Evolutionary conservation across 2,888 invertebrate species (phyloP), one percentile per base, ranked within the genome.

Genomic region (Nomada goodeniana): DNA sequence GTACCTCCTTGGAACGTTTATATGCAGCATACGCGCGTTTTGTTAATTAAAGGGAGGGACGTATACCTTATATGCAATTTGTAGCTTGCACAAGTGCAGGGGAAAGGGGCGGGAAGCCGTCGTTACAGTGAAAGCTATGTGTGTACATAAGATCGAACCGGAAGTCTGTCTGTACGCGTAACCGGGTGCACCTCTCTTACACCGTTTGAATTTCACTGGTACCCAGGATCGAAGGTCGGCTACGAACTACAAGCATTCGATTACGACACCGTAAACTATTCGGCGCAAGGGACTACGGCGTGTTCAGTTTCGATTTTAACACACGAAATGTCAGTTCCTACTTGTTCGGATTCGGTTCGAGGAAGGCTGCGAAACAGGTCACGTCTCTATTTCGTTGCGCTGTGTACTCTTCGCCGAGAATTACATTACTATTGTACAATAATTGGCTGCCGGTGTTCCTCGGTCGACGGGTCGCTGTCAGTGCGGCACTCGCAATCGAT

Each of bases 311-410:
- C 36, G 65, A 52, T 69, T 71, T 61, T 80, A 65, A 67, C 69
- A 42, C 70, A 44, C 52, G 81, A 61, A 82, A 82, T 63, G 53
- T 5, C 20, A 20, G 42, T 20, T 67, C 26, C 50, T 47, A 23
- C 52, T 55, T 60, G 52, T 55, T 47, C 53, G 55, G 20, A 55
- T 64, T 73, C 20, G 68, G 44, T 13, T 20, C 59, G 11, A 42
- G 13, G 13, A 53, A 15, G 20, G 50, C 64, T 85, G 85, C 65
- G 85, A 85, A 85, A 73, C 82, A 60, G 85, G 82, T 77, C 85
- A 73, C 76, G 72, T 75, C 77, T 83, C 80, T 82, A 68, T 76
- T 83, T 80, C 80, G 74, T 85, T 86, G 77, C 76, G 29, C 52
- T 18, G 42, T 50, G 53, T 20, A 13, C 26, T 23, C 50, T 26